phyloP scores from a whole-genome alignment of 2,888 invertebrate genomes.

The Omphaloscelis lunosa region DNA sequence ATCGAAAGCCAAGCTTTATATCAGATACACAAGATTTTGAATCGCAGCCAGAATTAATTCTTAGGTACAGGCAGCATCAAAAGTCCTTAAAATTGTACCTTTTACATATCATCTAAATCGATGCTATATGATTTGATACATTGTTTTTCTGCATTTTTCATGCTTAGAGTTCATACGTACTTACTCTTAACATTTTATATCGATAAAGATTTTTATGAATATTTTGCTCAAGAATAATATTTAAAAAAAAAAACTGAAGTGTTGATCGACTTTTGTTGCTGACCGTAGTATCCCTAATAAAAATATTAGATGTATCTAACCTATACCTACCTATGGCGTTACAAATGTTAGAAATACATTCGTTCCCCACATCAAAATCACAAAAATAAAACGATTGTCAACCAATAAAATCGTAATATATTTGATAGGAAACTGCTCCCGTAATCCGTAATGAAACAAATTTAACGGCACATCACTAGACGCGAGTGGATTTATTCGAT shows the following conservation, averaged over 20 bases:
- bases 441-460: slow-evolving; percentile 57
- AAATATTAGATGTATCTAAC: no score
- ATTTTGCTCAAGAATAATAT: no score
- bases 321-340: background rate
- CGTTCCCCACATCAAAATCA: slow-evolving; percentile 8
- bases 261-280: no score
- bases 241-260: no score
- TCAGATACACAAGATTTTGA: background rate
- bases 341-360: slow-evolving; percentile 4
- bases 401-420: slow-evolving; percentile 58
- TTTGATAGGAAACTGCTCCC: slow-evolving; percentile 51
- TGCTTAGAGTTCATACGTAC: no score
- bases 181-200: background rate
- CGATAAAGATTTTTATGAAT: no score
- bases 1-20: background rate
- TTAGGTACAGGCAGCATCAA: background rate
- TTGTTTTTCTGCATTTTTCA: background rate
- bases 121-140: background rate
- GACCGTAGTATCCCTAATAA: background rate
- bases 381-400: slow-evolving; percentile 46
- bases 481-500: slow-evolving; percentile 60
- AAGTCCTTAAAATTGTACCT: no score
- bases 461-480: slow-evolving; percentile 57
- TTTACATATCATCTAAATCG: no score
- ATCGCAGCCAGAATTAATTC: background rate